These are phyloP conservation scores for Cantharis lateralis DNA, from an alignment of 2,888 invertebrate species.

Conservation along the genomic window DNA sequence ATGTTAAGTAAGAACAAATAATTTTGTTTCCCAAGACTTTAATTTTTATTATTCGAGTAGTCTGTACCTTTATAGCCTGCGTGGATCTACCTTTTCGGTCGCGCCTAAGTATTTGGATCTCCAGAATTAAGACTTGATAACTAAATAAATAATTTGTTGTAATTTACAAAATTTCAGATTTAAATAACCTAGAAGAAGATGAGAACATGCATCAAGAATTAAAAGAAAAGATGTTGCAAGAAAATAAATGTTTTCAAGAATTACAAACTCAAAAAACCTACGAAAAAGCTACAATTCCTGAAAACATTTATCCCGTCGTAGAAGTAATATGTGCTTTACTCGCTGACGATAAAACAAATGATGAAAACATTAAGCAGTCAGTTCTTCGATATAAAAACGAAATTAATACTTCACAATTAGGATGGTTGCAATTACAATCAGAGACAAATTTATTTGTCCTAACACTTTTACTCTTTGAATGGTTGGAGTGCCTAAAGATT, in stretches of 20 bases:
- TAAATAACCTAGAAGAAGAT: conserved; percentile 54
- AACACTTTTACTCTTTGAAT: conserved; percentile 70
- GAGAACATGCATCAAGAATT: conserved; percentile 50
- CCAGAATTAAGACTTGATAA: not conserved
- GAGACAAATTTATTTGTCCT: conserved; percentile 69
- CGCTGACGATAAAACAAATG: conserved; percentile 62
- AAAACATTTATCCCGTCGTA: conserved; percentile 13
- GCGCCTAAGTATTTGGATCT: too few relatives aligned
- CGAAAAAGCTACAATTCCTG: conserved; percentile 34
- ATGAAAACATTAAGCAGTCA: conserved; percentile 60
- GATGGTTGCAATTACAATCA: conserved; percentile 67
- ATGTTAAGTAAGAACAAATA: too few relatives aligned
- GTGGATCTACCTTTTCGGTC: too few relatives aligned
- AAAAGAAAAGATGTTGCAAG: conserved; percentile 53
- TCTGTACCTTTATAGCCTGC: too few relatives aligned
- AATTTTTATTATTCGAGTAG: too few relatives aligned
- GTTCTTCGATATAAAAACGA: conserved; percentile 63
- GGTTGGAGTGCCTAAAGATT: conserved; percentile 75
- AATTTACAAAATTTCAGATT: conserved; percentile 38
- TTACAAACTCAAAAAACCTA: conserved; percentile 56
- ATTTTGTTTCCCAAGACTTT: too few relatives aligned
- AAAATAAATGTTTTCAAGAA: conserved; percentile 61
- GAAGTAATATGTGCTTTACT: conserved; percentile 61
- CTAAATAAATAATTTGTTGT: not conserved
- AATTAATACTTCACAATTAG: conserved; percentile 69